A percentile compares a stretch with the other conserved stretches of the same genome.
phyloP scores from a whole-genome alignment of 1,140 invertebrate genomes.

The Megalopta genalis region DNA sequence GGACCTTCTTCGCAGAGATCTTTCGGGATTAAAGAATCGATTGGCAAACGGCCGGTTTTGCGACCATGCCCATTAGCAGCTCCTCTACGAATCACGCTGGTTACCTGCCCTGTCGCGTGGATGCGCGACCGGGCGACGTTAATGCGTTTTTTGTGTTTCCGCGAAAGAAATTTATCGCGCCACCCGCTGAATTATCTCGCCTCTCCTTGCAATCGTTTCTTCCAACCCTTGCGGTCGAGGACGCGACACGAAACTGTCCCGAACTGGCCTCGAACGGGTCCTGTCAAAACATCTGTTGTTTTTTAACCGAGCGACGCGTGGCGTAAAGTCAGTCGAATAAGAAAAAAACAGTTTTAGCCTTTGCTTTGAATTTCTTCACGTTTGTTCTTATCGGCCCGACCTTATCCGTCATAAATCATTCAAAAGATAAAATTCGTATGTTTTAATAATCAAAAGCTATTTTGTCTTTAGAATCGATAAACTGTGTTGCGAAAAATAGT shows the following conservation, averaged over 20 bases:
- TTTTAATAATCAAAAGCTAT: too few species aligned
- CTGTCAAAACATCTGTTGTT: not conserved
- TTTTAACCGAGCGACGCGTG: too few species aligned
- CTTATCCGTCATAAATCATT: too few species aligned
- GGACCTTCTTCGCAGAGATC: not conserved
- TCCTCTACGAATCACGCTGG: conserved; percentile 32
- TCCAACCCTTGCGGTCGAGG: conserved; percentile 17
- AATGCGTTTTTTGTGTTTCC: conserved; percentile 66
- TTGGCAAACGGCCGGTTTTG: not conserved
- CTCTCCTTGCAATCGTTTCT: conserved; percentile 3
- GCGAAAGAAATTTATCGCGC: conserved; percentile 62
- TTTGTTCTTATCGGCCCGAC: too few species aligned
- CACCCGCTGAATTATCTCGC: conserved; percentile 56
- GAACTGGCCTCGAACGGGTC: too few species aligned
- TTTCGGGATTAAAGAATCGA: not conserved
- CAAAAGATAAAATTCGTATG: too few species aligned
- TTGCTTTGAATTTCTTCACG: too few species aligned
- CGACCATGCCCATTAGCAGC: conserved; percentile 10
- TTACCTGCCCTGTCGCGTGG: conserved; percentile 40
- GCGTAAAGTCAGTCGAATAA: not conserved
- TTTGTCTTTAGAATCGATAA: too few species aligned
- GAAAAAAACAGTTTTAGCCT: too few species aligned
- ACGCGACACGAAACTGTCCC: conserved; percentile 5
- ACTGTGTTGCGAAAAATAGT: too few species aligned
- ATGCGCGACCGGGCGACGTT: conserved; percentile 45